Evolutionary conservation across 1,140 invertebrate genomes (phyloP).

Genomic region (Bombus waltoni): DNA sequence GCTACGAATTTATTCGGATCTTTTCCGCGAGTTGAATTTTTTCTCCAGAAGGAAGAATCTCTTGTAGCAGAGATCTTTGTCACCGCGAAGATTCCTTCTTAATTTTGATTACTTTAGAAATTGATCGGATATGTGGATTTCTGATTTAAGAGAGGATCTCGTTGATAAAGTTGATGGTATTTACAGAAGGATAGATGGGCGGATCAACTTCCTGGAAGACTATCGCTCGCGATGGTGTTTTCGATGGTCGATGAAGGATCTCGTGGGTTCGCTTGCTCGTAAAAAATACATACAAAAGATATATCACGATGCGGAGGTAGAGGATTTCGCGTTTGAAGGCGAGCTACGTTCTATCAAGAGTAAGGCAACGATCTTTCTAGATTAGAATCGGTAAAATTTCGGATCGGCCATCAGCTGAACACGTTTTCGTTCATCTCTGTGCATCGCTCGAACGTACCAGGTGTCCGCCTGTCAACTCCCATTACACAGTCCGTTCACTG

Average conservation of each 20-base stretch:
- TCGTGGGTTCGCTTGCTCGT: not conserved
- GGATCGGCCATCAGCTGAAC: constrained; percentile 34
- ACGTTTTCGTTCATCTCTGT: constrained; percentile 13
- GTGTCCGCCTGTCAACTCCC: constrained; percentile 37
- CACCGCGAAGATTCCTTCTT: no score
- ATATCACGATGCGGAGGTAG: constrained; percentile 65
- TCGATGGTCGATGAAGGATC: not conserved
- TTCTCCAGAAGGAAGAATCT: not conserved
- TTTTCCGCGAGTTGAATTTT: not conserved
- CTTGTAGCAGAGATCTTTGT: not conserved
- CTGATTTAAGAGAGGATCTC: not conserved
- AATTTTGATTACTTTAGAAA: not conserved
- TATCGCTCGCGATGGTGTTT: not conserved
- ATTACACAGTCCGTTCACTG: constrained; percentile 7
- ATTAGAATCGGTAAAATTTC: not conserved
- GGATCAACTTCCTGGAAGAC: constrained; percentile 11
- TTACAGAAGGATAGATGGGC: not conserved
- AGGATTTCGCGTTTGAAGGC: constrained; percentile 20
- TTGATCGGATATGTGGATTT: not conserved
- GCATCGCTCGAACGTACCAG: not conserved
- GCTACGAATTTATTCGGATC: not conserved
- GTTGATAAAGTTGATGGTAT: not conserved
- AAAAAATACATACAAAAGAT: constrained; percentile 64
- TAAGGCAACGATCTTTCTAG: constrained; percentile 52
- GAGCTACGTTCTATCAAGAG: constrained; percentile 11